These are phyloP conservation scores for Monopterus albus DNA, from an alignment of 2,113 vertebrate species.

Conservation along the genomic window DNA sequence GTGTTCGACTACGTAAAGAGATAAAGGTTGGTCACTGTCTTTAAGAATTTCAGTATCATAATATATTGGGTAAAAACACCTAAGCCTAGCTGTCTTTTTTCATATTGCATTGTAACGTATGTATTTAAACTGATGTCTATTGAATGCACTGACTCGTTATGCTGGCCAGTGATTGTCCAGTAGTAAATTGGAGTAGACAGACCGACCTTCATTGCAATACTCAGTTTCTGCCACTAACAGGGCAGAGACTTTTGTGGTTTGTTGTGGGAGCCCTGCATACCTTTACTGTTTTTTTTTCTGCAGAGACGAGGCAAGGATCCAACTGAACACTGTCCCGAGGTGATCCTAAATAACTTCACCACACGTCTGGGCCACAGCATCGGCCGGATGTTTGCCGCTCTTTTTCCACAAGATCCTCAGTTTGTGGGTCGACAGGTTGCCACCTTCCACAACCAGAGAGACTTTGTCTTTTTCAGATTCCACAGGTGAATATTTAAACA, in stretches of 20 bases:
- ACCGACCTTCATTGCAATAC: too few relatives aligned
- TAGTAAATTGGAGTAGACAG: too few relatives aligned
- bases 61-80: too few relatives aligned
- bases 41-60: too few relatives aligned
- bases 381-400: conserved; percentile 92
- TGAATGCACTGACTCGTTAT: too few relatives aligned
- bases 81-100: too few relatives aligned
- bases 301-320: conserved; percentile 93
- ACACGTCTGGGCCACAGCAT: conserved; percentile 93
- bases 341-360: conserved; percentile 96
- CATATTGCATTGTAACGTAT: too few relatives aligned
- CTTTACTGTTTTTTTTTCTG: not conserved
- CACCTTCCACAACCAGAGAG: conserved; percentile 98
- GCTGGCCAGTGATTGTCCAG: too few relatives aligned
- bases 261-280: not conserved
- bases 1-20: conserved; percentile 94
- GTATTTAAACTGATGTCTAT: too few relatives aligned
- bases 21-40: conserved; percentile 93
- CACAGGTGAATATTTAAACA: conserved; percentile 87
- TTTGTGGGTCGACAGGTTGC: conserved; percentile 96
- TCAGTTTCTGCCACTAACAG: not conserved
- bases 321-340: conserved; percentile 90
- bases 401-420: conserved; percentile 95
- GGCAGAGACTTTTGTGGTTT: too few relatives aligned
- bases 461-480: conserved; percentile 97